Conservation (phyloP, 2,797 vertebrate species). For the Peromyscus nudipes region DNA sequence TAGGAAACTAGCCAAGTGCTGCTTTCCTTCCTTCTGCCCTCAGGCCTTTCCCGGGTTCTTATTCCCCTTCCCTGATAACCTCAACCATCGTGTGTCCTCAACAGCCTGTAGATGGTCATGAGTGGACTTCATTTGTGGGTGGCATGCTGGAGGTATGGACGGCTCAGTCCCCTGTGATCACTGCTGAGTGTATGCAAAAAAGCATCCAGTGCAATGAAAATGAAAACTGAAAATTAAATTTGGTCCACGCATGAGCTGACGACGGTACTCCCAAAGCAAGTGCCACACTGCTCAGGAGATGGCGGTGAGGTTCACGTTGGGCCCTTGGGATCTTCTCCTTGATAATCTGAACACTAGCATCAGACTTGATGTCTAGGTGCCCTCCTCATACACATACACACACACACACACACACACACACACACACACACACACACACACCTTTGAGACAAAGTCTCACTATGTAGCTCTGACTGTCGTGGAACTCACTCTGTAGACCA, state of each 20-base stretch:
- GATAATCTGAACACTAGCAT: not conserved
- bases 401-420: too few species aligned
- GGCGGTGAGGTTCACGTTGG: not conserved
- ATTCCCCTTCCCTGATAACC: not conserved
- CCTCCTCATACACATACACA: not conserved
- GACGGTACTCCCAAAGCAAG: not conserved
- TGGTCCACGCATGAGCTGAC: not conserved
- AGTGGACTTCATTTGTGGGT: not conserved
- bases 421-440: too few species aligned
- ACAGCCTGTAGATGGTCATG: not conserved
- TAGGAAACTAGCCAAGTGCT: not conserved
- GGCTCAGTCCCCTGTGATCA: fast-evolving
- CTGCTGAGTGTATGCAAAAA: not conserved
- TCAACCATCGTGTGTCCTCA: not conserved
- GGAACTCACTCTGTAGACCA: not conserved
- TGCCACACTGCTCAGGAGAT: not conserved
- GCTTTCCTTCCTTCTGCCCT: not conserved
- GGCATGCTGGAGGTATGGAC: not conserved
- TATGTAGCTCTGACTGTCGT: not conserved
- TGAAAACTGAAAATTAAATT: not conserved
- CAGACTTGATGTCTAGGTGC: not conserved
- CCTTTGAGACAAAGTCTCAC: not conserved
- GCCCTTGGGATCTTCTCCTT: not conserved
- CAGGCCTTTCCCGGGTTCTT: not conserved
- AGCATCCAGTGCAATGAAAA: too few species aligned